A percentile compares a stretch with the other conserved stretches of the same genome.
phyloP scores from a whole-genome alignment of 1,140 invertebrate species.

The Diorhabda sublineata region DNA sequence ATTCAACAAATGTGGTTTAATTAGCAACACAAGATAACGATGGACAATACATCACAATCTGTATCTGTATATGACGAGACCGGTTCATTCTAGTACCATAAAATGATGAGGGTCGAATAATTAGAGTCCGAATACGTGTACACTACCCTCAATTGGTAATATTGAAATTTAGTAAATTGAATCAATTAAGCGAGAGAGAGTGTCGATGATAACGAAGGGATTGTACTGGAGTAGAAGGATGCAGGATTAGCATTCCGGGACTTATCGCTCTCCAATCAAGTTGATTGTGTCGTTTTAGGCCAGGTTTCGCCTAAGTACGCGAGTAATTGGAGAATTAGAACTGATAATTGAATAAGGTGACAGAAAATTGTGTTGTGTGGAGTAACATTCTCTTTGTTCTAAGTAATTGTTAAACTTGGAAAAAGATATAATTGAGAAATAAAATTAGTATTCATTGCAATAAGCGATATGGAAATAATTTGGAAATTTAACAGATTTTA shows the following conservation, averaged over 20 bases:
- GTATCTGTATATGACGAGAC: background rate
- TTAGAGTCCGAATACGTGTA: background rate
- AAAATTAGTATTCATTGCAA: no score
- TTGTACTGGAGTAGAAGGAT: background rate
- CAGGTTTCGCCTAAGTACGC: background rate
- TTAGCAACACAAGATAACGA: no score
- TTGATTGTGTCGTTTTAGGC: slow-evolving; percentile 1
- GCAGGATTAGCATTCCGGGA: background rate
- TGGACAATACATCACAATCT: background rate
- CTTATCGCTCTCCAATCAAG: slow-evolving; percentile 1
- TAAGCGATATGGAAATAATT: no score
- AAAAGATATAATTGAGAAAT: no score
- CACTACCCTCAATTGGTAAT: background rate
- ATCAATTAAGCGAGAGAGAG: slow-evolving; percentile 2
- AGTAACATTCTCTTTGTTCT: background rate
- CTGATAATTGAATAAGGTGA: background rate
- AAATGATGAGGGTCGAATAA: background rate
- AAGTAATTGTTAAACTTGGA: no score
- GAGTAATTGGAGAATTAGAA: background rate
- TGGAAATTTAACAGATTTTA: no score
- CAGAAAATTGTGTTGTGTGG: background rate
- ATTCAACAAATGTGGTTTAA: no score
- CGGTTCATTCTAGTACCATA: background rate
- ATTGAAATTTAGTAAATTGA: slow-evolving; percentile 3
- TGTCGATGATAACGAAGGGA: slow-evolving; percentile 1